phyloP scores from a whole-genome alignment of 2,113 vertebrate species.

The Hepsetus odoe region DNA sequence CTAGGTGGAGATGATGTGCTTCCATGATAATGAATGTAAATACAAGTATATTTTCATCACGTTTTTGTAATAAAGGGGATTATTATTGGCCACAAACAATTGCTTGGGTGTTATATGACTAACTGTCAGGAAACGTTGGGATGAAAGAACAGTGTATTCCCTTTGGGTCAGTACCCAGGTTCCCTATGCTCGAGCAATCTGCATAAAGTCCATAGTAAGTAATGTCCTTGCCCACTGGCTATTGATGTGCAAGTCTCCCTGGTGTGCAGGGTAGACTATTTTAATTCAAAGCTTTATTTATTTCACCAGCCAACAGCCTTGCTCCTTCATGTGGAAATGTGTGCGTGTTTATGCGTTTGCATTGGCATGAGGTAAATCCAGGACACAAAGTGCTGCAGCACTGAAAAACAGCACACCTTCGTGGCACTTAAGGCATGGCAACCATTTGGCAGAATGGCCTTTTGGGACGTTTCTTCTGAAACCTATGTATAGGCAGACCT shows the following conservation, averaged over 20 bases:
- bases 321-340: not conserved
- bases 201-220: not conserved
- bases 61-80: not conserved
- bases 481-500: not conserved
- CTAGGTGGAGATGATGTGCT: slow-evolving; percentile 30
- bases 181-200: not conserved
- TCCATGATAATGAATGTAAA: not conserved
- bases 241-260: slow-evolving; percentile 2
- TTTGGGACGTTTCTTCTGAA: not conserved
- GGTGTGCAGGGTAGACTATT: not conserved
- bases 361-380: slow-evolving; percentile 1
- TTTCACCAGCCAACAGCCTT: not conserved
- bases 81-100: not conserved
- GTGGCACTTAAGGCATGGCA: slow-evolving; percentile 1
- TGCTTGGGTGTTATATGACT: slow-evolving; percentile 1
- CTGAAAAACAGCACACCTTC: slow-evolving; percentile 1
- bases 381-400: not conserved
- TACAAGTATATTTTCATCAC: not conserved
- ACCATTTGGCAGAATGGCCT: not conserved
- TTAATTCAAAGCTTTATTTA: not conserved
- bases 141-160: not conserved
- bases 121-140: not conserved
- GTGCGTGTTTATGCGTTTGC: not conserved
- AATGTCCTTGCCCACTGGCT: not conserved
- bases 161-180: not conserved